These are phyloP conservation scores for Troides oblongomaculatus DNA, from an alignment of 2,888 invertebrate species.

Conservation along the genomic window DNA sequence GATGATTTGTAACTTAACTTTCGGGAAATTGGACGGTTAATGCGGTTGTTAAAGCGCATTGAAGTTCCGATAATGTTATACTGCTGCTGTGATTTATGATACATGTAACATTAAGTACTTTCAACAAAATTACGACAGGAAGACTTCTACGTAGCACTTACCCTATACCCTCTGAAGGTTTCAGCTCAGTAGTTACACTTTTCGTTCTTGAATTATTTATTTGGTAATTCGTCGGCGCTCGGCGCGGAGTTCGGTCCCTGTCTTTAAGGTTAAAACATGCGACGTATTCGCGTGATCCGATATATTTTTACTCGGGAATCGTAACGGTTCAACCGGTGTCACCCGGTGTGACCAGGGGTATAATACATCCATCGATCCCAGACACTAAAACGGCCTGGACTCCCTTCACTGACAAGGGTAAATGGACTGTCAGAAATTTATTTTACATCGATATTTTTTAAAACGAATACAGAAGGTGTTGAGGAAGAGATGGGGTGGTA, in stretches of 20 bases:
- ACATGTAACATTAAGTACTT: no score
- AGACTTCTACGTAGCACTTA: no score
- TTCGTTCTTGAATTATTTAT: no score
- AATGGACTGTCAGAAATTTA: slow-evolving; percentile 23
- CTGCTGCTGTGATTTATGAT: no score
- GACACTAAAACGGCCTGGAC: background rate
- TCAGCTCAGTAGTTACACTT: no score
- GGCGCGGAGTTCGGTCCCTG: background rate
- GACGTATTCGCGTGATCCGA: background rate
- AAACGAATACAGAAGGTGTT: slow-evolving; percentile 1
- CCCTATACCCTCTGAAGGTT: no score
- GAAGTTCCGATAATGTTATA: no score
- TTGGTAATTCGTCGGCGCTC: no score
- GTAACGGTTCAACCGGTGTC: background rate
- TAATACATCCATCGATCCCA: slow-evolving; percentile 8
- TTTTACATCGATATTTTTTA: slow-evolving; percentile 13
- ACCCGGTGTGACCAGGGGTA: background rate
- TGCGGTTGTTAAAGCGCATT: no score
- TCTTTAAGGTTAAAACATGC: background rate
- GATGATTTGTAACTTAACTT: slow-evolving; percentile 6
- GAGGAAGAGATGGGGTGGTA: no score
- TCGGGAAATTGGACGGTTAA: no score
- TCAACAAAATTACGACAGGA: no score
- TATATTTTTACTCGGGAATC: slow-evolving; percentile 1
- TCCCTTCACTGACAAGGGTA: slow-evolving; percentile 22